Evolutionary conservation across 2,113 vertebrate genomes (phyloP).

Genomic region (Catharus minimus): DNA sequence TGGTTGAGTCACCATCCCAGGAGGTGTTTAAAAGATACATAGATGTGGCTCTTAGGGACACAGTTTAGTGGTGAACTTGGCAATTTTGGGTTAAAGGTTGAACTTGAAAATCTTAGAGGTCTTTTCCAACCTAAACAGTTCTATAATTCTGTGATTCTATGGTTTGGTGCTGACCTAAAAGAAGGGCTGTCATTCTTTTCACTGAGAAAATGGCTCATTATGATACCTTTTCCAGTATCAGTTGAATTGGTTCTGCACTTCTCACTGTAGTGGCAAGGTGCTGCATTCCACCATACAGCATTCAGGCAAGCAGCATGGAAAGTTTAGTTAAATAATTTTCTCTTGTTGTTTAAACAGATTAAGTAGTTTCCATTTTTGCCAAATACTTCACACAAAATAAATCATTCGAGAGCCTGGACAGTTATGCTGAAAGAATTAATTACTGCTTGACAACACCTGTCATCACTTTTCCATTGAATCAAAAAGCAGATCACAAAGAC

Average conservation of each 20-base stretch:
- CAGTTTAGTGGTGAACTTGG: not conserved
- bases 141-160: not conserved
- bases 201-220: constrained; percentile 2
- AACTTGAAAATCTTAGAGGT: not conserved
- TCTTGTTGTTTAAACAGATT: constrained; percentile 50
- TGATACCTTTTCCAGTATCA: not conserved
- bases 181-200: not conserved
- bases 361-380: constrained; percentile 53
- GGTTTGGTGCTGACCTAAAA: not conserved
- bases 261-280: not conserved
- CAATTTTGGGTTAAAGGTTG: not conserved
- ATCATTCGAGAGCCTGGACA: constrained; percentile 12
- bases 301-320: not conserved
- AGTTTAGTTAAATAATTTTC: constrained; percentile 47
- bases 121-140: not conserved
- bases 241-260: not conserved
- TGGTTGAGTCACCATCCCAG: not conserved
- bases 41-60: not conserved
- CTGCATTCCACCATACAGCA: not conserved
- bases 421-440: constrained; percentile 59
- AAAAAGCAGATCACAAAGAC: constrained; percentile 25
- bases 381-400: constrained; percentile 58
- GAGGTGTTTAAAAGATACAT: not conserved
- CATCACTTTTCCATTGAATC: constrained; percentile 57
- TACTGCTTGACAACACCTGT: constrained; percentile 48